These are phyloP conservation scores for Torymus auratus DNA, from an alignment of 2,888 invertebrate genomes.

Conservation along the genomic window DNA sequence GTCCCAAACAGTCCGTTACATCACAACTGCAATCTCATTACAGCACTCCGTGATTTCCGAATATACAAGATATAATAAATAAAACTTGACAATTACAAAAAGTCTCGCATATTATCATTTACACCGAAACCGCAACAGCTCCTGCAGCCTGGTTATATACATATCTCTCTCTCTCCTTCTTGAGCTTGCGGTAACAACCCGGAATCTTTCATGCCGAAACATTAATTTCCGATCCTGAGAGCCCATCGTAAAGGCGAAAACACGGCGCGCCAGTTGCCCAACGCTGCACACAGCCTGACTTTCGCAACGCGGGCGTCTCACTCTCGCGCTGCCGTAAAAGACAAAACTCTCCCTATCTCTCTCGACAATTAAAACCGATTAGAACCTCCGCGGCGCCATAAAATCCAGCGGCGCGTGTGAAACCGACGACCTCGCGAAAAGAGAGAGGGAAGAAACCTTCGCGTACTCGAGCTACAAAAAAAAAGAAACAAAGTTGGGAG, in stretches of 20 bases:
- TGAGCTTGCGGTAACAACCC: too few species aligned
- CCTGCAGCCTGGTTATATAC: neutral
- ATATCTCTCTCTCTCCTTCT: neutral
- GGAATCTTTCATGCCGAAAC: slow-evolving; percentile 1
- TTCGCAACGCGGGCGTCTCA: neutral
- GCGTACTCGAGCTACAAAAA: neutral
- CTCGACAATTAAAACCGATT: slow-evolving; percentile 28
- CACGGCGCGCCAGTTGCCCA: neutral
- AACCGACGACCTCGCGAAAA: neutral
- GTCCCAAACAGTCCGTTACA: too few species aligned
- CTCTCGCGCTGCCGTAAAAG: slow-evolving; percentile 3
- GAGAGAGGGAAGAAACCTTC: neutral
- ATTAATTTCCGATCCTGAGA: slow-evolving; percentile 2
- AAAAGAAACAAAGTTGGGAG: slow-evolving; percentile 10
- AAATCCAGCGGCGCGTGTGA: slow-evolving; percentile 4
- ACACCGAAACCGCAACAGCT: neutral
- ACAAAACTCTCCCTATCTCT: neutral
- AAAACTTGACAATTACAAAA: too few species aligned
- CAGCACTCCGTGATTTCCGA: too few species aligned
- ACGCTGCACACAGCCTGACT: neutral
- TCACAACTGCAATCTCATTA: too few species aligned
- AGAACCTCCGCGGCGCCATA: slow-evolving; percentile 6
- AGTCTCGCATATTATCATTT: too few species aligned
- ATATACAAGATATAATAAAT: too few species aligned
- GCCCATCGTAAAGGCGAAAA: slow-evolving; percentile 11